Evolutionary conservation across 37 sponge, comb jelly and placozoan species (phyloP), one percentile per base, ranked within the genome.

Genomic region (Geodia barretti): DNA sequence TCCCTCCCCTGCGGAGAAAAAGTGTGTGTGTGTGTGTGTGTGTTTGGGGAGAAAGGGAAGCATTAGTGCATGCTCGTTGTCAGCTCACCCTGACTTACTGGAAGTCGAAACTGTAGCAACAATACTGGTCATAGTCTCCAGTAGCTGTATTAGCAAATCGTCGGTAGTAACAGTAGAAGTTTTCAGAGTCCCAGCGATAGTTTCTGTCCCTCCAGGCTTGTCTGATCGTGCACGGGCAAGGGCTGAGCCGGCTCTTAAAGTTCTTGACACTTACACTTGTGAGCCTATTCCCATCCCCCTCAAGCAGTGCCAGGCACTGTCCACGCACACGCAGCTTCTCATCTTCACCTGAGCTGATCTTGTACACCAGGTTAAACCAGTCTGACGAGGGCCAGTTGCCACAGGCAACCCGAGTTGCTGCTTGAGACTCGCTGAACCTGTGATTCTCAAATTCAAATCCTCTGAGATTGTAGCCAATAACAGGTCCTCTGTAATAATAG

Each of bases 381-480:
- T 47, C 54, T 17, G 7, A 8, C 5, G 7, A 3, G 34, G 58
- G 75, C 24, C 43, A n/a, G 59, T 74, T 74, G 5, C n/a, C 19
- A 29, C 80, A 79, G 21, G 64, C 70, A 32, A 79, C 64, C 24
- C 30, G 29, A 29, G 23, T 68, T 7, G 42, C 69, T 32, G 35
- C 25, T 9, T n/a, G 23, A 8, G 43, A 42, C 43, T 64, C 31
- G 20, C 80, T 64, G 31, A 43, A 68, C 21, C 32, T 29, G 41
- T 79, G 68, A 43, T 79, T 79, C 3, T 3, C 28, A 39, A 35
- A 79, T 25, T 39, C 28, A 14, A 35, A 28, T 25, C 80, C 80
- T 41, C 43, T 30, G 5, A 64, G 35, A 62, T 79, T 79, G 64
- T 79, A 79, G 4, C 80, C 80, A 40, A 79, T 32, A 2, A 62